Evolutionary conservation across 2,113 vertebrate species (phyloP), one percentile per base, ranked within the genome.

Genomic region (Ranitomeya variabilis): DNA sequence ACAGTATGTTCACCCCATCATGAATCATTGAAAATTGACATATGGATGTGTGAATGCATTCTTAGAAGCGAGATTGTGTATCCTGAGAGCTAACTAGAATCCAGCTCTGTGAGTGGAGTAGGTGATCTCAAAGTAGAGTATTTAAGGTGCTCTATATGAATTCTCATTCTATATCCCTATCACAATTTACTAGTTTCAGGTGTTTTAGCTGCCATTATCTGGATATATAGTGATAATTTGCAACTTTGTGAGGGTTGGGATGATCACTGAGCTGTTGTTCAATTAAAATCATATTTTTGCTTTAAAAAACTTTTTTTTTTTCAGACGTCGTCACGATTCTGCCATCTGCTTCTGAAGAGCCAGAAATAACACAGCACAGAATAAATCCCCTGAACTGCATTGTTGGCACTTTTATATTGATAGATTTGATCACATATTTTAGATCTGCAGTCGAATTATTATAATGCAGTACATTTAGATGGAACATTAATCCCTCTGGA

Each of bases 401-500:
- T 82, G 18, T 64, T 67, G 60, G 80, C 60, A 51, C 16, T 52
- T 82, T 83, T 64, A 66, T 83, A 66, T 83, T 37, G 37, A 66
- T 52, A 45, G 26, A 66, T 83, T 83, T 51, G 19, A 21, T 19
- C 60, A 66, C 45, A 51, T 83, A 67, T 66, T 37, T 21, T 67
- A 83, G 60, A 83, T 83, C 80, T 37, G 15, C 23, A 31, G 59
- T 12, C 64, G 80, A 64, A 60, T 62, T 66, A 64, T 66, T 51
- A 45, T 83, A 64, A 64, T 83, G 80, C 80, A 83, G 80, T 82
- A 59, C 64, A 62, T 51, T 82, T 82, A 82, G 51, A 83, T 66
- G 62, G 80, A 14, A 45, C 62, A 62, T 37, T 66, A 83, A 66
- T 83, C 80, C 80, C 31, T n/a, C 37, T 7, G 59, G 60, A 37